A percentile compares a stretch with the other conserved stretches of the same genome.
phyloP scores from a whole-genome alignment of 2,888 invertebrate species.

The Polymixis lichenea region DNA sequence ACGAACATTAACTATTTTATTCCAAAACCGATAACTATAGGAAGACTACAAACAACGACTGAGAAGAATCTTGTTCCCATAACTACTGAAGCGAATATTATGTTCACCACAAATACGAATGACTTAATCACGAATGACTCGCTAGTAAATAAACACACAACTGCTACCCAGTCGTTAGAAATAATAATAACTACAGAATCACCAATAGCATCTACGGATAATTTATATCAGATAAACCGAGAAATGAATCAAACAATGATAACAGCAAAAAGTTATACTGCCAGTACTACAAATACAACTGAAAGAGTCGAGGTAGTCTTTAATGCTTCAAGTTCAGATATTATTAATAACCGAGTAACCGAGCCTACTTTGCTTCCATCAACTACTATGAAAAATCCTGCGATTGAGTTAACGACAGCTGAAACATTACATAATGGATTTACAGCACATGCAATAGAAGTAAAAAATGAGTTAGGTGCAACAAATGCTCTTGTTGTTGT shows the following conservation, averaged over 20 bases:
- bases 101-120: neutral
- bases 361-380: constrained; percentile 1
- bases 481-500: neutral
- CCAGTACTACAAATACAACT: neutral
- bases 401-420: neutral
- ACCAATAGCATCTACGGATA: constrained; percentile 5
- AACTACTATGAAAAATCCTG: neutral
- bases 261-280: neutral
- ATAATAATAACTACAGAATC: constrained; percentile 17
- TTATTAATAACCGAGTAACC: neutral
- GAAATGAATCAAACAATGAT: constrained; percentile 9
- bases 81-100: constrained; percentile 1
- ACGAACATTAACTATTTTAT: neutral
- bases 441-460: neutral
- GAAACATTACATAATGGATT: constrained; percentile 5
- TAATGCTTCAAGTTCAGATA: constrained; percentile 9
- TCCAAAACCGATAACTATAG: neutral
- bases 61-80: neutral
- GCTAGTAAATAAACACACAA: neutral
- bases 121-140: constrained; percentile 2
- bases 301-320: neutral
- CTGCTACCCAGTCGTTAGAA: constrained; percentile 13
- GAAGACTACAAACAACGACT: constrained; percentile 1
- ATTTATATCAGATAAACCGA: constrained; percentile 22
- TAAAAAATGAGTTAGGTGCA: neutral